Percentiles rank a stretch among this genome's conserved stretches.
Conservation (phyloP, 2,113 vertebrate genomes). For the Pagrus major region DNA sequence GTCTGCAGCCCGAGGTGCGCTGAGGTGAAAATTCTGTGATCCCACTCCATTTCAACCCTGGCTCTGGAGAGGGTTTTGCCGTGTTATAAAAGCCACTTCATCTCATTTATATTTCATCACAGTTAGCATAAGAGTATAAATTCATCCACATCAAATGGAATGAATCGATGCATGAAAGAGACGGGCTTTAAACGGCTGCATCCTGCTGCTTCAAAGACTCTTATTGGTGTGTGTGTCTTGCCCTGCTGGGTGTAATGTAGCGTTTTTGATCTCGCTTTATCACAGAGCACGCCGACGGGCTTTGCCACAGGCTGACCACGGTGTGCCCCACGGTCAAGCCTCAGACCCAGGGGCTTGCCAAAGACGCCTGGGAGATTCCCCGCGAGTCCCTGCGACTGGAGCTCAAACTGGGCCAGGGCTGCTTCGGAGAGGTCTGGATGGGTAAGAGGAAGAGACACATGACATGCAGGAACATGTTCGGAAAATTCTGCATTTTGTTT, state of each 20-base stretch:
- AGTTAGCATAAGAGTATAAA: constrained; percentile 38
- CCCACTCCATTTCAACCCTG: constrained; percentile 35
- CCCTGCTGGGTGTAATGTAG: constrained; percentile 18
- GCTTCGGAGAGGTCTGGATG: constrained; percentile 99
- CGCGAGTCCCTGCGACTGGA: constrained; percentile 96
- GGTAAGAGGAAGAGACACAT: constrained; percentile 85
- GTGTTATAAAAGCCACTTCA: constrained; percentile 52
- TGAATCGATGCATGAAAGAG: constrained; percentile 45
- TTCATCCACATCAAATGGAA: constrained; percentile 48
- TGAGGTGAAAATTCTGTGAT: constrained; percentile 57
- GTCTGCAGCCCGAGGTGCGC: constrained; percentile 2
- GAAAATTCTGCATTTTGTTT: constrained; percentile 10
- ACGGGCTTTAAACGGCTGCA: constrained; percentile 3
- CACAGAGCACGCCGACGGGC: constrained; percentile 95
- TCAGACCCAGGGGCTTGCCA: constrained; percentile 97
- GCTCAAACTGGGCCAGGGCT: constrained; percentile 97
- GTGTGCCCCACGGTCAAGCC: constrained; percentile 99
- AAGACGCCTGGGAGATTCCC: constrained; percentile 99
- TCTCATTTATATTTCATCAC: constrained; percentile 65
- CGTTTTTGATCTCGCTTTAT: constrained; percentile 29
- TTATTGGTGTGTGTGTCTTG: neutral
- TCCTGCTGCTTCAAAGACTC: constrained; percentile 25
- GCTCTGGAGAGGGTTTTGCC: constrained; percentile 29
- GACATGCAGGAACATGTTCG: neutral
- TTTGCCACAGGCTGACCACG: constrained; percentile 95